Percentiles rank a stretch among this genome's conserved stretches.
These are phyloP conservation scores for Leptoteleia sp. DNA, from an alignment of 1,140 invertebrate genomes.

Conservation along the genomic window DNA sequence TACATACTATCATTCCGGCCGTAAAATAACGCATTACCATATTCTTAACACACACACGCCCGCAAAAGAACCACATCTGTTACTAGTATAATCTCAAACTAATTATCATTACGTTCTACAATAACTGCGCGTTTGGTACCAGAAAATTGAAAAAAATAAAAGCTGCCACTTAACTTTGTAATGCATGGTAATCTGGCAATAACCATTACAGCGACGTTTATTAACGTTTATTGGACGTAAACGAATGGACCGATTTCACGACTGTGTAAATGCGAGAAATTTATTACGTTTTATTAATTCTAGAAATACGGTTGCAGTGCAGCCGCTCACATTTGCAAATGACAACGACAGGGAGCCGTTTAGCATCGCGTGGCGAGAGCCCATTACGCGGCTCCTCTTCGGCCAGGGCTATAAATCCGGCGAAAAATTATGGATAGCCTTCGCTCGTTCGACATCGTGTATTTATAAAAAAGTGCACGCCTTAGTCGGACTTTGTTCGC, in stretches of 20 bases:
- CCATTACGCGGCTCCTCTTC: conserved; percentile 36
- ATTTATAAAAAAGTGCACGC: conserved; percentile 27
- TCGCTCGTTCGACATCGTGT: conserved; percentile 42
- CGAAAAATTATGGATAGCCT: too few species aligned
- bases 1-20: too few species aligned
- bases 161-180: conserved; percentile 13
- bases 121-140: too few species aligned
- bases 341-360: conserved; percentile 47
- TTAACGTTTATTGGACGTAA: conserved; percentile 37
- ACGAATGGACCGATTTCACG: conserved; percentile 17
- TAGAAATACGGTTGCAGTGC: conserved; percentile 20
- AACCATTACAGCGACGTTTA: conserved; percentile 27
- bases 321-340: conserved; percentile 47
- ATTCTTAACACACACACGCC: too few species aligned
- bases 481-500: conserved; percentile 17
- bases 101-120: too few species aligned
- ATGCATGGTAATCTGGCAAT: conserved; percentile 15
- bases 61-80: too few species aligned
- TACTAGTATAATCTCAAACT: too few species aligned
- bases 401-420: too few species aligned
- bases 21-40: too few species aligned
- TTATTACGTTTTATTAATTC: conserved; percentile 49
- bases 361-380: conserved; percentile 36
- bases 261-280: conserved; percentile 6
- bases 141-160: too few species aligned